Evolutionary conservation across 2,113 vertebrate species (phyloP), one percentile per base, ranked within the genome.

Genomic region (Manacus vitellinus): DNA sequence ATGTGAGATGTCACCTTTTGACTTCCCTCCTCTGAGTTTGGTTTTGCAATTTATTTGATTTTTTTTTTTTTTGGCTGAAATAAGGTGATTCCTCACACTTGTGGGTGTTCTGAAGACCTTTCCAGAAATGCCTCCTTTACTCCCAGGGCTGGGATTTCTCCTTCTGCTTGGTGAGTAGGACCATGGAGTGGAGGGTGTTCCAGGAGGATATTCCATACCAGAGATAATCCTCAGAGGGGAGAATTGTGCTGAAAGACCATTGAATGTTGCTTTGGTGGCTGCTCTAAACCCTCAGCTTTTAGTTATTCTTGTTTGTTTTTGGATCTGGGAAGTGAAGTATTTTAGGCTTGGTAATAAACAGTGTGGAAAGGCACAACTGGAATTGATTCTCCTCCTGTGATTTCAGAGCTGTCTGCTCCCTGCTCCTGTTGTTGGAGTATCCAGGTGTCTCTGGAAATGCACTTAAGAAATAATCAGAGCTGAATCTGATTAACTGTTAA

Each of bases 131-230:
- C 4, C 6, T 8, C 43, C 63, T 44, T 22, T 47, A 6, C 41
- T 59, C 5, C 27, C 46, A 6, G 28, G 41, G 25, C 76, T 97
- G 77, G 52, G 83, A 56, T 85, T 93, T 25, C 52, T 97, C 31
- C 84, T 97, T 8, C 49, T 95, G 47, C 11, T 72, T 44, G 92
- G 97, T 97, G 78, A 97, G 96, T 97, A 66, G 55, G 44, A 12
- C 55, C 2, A 3, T 14, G 39, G 23, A 43, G 51, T n/a, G 27
- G 14, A 0, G 14, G n/a, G 14, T 31, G 51, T 12, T 22, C 52
- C 0, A 0, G 24, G 39, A 28, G 52, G 56, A 20, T 47, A 86
- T 83, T 89, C 30, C 27, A 25, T 8, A 3, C 10, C 33, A 35
- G 23, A 46, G 39, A 33, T 28, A 35, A 39, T 31, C n/a, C 55